phyloP scores from a whole-genome alignment of 2,888 invertebrate genomes.

The Strigamia transsilvanica region DNA sequence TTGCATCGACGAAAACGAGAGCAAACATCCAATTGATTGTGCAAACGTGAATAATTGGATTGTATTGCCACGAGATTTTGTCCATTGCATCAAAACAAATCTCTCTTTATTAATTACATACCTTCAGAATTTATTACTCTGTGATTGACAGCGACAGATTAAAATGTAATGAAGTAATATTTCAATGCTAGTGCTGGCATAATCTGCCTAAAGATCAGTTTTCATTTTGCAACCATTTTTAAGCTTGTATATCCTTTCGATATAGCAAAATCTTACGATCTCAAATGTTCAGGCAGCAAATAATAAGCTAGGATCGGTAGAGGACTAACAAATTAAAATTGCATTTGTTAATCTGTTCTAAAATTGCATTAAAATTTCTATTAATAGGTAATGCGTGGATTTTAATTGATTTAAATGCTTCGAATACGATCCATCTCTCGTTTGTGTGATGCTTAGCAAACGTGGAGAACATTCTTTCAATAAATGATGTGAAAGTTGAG shows the following conservation, averaged over 20 bases:
- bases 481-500: no score
- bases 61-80: not conserved
- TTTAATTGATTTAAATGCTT: no score
- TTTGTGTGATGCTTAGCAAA: no score
- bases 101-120: conserved; percentile 4
- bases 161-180: conserved; percentile 18
- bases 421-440: no score
- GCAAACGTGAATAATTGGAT: not conserved
- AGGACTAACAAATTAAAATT: not conserved
- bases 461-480: no score
- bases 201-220: not conserved
- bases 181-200: not conserved
- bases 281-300: conserved; percentile 9
- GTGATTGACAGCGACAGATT: conserved; percentile 29
- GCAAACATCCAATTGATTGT: not conserved
- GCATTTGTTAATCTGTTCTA: not conserved
- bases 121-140: conserved; percentile 10
- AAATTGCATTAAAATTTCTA: not conserved
- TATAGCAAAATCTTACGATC: not conserved
- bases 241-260: not conserved
- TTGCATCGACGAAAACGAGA: conserved; percentile 1
- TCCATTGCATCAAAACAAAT: not conserved
- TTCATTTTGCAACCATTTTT: not conserved
- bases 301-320: not conserved
- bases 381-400: no score